Conservation (phyloP, 2,888 invertebrate genomes). For the Xylota sylvarum region DNA sequence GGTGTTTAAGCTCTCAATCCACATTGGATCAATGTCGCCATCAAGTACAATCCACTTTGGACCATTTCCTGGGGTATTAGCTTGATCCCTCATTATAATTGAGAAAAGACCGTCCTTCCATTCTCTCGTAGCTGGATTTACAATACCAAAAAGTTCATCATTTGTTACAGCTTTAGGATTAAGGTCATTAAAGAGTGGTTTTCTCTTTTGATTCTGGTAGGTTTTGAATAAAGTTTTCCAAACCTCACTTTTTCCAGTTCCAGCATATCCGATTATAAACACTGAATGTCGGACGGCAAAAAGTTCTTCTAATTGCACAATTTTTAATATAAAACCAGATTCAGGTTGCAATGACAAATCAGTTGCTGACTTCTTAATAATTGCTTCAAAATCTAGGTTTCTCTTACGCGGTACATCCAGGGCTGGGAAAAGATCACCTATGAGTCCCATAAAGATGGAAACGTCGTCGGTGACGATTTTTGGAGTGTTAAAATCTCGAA, state of each 20-base stretch:
- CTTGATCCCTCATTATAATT: slow-evolving; percentile 96
- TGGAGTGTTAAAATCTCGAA: slow-evolving; percentile 97
- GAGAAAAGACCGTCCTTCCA: slow-evolving; percentile 97
- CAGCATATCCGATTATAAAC: slow-evolving; percentile 93
- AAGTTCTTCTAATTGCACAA: slow-evolving; percentile 96
- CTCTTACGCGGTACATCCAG: slow-evolving; percentile 96
- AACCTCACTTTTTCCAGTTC: slow-evolving; percentile 96
- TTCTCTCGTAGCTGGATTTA: slow-evolving; percentile 96
- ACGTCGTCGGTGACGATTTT: slow-evolving; percentile 97
- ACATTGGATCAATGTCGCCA: slow-evolving; percentile 99
- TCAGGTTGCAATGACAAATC: slow-evolving; percentile 96
- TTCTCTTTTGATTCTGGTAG: slow-evolving; percentile 92
- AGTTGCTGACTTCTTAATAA: slow-evolving; percentile 90
- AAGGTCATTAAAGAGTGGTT: slow-evolving; percentile 94
- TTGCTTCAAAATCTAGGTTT: slow-evolving; percentile 93
- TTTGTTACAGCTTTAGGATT: slow-evolving; percentile 98
- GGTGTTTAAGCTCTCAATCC: slow-evolving; percentile 98
- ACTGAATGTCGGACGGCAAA: slow-evolving; percentile 98
- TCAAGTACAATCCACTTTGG: slow-evolving; percentile 98
- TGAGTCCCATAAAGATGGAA: slow-evolving; percentile 96
- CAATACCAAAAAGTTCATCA: slow-evolving; percentile 97
- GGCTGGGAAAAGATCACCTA: slow-evolving; percentile 96
- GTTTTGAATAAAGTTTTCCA: slow-evolving; percentile 96
- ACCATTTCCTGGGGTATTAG: slow-evolving; percentile 93
- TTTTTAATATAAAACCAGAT: slow-evolving; percentile 93